Conservation (phyloP, 2,797 vertebrate species). For the Pipistrellus nathusii region DNA sequence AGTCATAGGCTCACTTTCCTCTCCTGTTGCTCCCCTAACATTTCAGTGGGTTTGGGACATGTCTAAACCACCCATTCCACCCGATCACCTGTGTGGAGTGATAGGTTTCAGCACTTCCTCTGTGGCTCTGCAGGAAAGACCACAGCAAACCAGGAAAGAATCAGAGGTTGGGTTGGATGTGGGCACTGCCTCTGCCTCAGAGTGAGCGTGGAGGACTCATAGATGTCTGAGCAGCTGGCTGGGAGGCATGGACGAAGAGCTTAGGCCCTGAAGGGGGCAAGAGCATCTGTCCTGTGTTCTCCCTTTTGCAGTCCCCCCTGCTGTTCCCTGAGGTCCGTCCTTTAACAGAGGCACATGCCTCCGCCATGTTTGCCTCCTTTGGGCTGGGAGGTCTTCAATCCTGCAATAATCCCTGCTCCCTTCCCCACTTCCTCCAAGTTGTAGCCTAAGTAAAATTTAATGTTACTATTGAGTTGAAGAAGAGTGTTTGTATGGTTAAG, state of each 20-base stretch:
- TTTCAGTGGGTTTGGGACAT: not conserved
- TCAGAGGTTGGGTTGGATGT: not conserved
- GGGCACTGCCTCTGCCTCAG: not conserved
- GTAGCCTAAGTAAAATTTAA: not conserved
- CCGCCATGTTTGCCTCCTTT: not conserved
- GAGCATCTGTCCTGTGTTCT: not conserved
- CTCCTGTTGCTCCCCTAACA: not conserved
- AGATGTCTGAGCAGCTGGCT: not conserved
- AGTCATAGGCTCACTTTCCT: not conserved
- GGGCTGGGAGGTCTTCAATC: not conserved
- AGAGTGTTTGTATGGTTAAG: not conserved
- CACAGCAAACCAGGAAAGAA: not conserved
- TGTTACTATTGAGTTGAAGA: not conserved
- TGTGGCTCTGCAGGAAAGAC: not conserved
- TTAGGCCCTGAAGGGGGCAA: not conserved
- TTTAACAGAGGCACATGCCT: not conserved
- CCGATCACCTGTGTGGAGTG: not conserved
- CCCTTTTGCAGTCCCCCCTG: no score
- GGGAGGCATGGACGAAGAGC: not conserved
- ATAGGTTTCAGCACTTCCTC: not conserved
- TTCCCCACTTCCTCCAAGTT: not conserved
- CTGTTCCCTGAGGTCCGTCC: not conserved
- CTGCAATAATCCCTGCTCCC: not conserved
- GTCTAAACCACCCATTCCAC: not conserved
- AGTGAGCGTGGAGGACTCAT: not conserved